Base-by-base conservation (phyloP, 2,113 vertebrate species). In the Menura novaehollandiae region DNA sequence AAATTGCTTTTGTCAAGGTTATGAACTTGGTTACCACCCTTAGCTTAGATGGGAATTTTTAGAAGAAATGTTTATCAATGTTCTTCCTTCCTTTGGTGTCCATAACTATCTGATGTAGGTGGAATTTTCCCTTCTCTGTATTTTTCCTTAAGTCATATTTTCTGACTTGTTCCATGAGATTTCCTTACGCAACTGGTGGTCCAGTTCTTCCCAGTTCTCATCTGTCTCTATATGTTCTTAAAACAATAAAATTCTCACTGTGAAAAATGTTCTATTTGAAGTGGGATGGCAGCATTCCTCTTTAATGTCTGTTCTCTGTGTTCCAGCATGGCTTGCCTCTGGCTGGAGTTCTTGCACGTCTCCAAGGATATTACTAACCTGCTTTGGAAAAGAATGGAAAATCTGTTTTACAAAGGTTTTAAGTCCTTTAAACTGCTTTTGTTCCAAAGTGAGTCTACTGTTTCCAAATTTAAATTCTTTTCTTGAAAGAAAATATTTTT, bases 351-450 rank as follows among this genome's bases (percentile, higher is more conserved):
- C 85, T 62, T 90, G 13, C 46, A 68, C 85, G 84, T 93, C 93
- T 89, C 56, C 77, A 72, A 87, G 74, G 68, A 41, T 81, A 69
- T 92, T 97, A 94, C 30, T 96, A 86, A 91, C 75, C 15, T 51
- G 52, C n/a, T 88, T 94, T 72, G 76, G 92, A 94, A 95, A 68
- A 92, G 32, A 93, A 83, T 18, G 39, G 83, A 92, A 93, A 90
- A 74, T 93, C 24, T 85, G 39, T 46, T 90, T 85, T 92, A 66
- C 20, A 71, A 60, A 73, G 46, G 6, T 35, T 90, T 81, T 63
- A 74, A 88, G 59, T 46, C 27, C 69, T 90, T 72, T 73, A 69
- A 91, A 69, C 19, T 44, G 30, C 53, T 71, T 86, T 74, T 43
- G 19, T 77, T 80, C 53, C 83, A 80, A 80, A 90, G 74, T 51